phyloP scores from a whole-genome alignment of 1,140 invertebrate genomes.

The Drosophila burlai region DNA sequence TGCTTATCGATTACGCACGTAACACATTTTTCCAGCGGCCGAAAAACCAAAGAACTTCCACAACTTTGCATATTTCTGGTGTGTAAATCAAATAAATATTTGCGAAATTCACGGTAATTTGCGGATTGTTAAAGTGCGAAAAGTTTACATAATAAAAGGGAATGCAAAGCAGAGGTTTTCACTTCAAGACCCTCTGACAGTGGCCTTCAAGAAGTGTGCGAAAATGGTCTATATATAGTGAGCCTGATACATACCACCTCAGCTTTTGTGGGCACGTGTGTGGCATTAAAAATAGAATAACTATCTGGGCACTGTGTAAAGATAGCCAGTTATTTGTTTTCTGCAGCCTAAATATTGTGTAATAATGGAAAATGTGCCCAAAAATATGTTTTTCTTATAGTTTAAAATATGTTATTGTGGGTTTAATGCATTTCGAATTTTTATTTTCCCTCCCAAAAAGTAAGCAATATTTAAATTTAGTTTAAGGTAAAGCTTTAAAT shows the following conservation, averaged over 20 bases:
- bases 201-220: slow-evolving; percentile 73
- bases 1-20: slow-evolving; percentile 83
- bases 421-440: not conserved
- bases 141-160: slow-evolving; percentile 24
- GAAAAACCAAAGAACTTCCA: slow-evolving; percentile 28
- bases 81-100: slow-evolving; percentile 31
- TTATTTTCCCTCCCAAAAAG: not conserved
- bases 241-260: slow-evolving; percentile 38
- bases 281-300: slow-evolving; percentile 20
- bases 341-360: not conserved
- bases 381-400: not conserved
- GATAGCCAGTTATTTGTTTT: not conserved
- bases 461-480: not conserved
- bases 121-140: not conserved
- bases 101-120: not conserved
- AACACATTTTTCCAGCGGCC: slow-evolving; percentile 53
- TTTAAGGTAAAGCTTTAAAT: not conserved
- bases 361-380: not conserved
- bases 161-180: slow-evolving; percentile 3
- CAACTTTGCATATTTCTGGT: slow-evolving; percentile 43
- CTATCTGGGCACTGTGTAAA: not conserved
- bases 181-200: slow-evolving; percentile 39
- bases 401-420: not conserved
- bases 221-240: slow-evolving; percentile 47
- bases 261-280: slow-evolving; percentile 37